Evolutionary conservation across 1,140 invertebrate genomes (phyloP).

Genomic region (Tetragnatha versicolor): DNA sequence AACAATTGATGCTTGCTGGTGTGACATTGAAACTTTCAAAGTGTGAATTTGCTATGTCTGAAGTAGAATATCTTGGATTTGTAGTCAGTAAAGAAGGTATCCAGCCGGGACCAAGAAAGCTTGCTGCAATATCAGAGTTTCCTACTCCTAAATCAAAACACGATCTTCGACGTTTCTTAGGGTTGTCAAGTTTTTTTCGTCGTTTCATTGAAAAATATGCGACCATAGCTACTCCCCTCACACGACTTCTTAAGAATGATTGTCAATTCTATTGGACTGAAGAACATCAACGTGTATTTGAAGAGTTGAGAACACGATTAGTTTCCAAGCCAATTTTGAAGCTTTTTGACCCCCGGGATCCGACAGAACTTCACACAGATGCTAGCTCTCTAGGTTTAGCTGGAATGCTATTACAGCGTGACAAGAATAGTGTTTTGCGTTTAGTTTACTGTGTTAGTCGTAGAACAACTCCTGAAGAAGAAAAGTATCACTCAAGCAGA

Average conservation of each 20-base stretch:
- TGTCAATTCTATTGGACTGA: too few relatives aligned
- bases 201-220: not conserved
- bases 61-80: not conserved
- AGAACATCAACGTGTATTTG: too few relatives aligned
- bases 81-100: not conserved
- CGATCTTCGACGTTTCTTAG: not conserved
- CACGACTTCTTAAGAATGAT: too few relatives aligned
- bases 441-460: slow-evolving; percentile 21
- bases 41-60: not conserved
- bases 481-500: slow-evolving; percentile 1
- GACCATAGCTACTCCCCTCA: too few relatives aligned
- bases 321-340: too few relatives aligned
- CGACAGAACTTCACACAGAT: slow-evolving; percentile 9
- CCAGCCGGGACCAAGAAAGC: not conserved
- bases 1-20: not conserved
- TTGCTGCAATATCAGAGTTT: not conserved
- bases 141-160: not conserved
- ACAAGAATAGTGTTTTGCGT: not conserved
- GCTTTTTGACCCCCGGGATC: not conserved
- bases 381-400: not conserved
- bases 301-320: too few relatives aligned
- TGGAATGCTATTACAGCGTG: slow-evolving; percentile 29
- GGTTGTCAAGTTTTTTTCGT: not conserved
- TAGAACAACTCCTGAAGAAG: not conserved
- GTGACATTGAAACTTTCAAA: not conserved